Base-by-base conservation (phyloP, 2,888 invertebrate genomes). In the Trimorus sp. region DNA sequence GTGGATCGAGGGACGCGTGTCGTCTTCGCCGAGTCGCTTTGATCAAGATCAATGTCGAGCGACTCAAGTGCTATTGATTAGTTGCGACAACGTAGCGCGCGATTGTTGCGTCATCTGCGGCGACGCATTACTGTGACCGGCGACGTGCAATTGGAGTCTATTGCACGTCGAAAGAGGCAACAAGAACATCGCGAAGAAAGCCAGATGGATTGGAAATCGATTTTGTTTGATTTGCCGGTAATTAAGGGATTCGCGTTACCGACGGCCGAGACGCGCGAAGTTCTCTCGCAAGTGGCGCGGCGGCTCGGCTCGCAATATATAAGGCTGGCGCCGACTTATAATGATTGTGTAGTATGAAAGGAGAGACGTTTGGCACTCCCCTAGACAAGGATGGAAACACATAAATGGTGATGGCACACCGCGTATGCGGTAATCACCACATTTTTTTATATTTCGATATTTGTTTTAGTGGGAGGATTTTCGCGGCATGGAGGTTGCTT, bases 341-440 rank as follows among this genome's bases (percentile, higher is more conserved):
- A 8, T 15, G 38, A 36, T 53, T 79, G 97, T 97, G 97, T 97
- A 95, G 96, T 97, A 97, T 97, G 96, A 97, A 97, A 98, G 98
- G 98, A 98, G 98, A 98, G 98, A 96, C 93, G 95, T 96, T 96
- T 96, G 96, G 96, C 96, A 96, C 96, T 96, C 77, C 81, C 77
- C 81, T 81, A 77, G 81, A 77, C 81, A 81, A 81, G 85, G 86
- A 86, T 86, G 86, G 85, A 86, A 89, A 70, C 70, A 84, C 80
- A 84, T 51, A 86, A 74, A 15, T 65, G 82, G 84, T 85, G 85
- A 85, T 75, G 85, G 86, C 84, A 86, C 86, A 74, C 45, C 84
- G 84, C 82, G n/a, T 45, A 74, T 56, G 83, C 84, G 85, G 42
- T 79, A 37, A 79, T 86, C 85, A 84, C 84, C 83, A 79, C 79